Evolutionary conservation across 2,113 vertebrate genomes (phyloP), one percentile per base, ranked within the genome.

Genomic region (Coryphaenoides rupestris): DNA sequence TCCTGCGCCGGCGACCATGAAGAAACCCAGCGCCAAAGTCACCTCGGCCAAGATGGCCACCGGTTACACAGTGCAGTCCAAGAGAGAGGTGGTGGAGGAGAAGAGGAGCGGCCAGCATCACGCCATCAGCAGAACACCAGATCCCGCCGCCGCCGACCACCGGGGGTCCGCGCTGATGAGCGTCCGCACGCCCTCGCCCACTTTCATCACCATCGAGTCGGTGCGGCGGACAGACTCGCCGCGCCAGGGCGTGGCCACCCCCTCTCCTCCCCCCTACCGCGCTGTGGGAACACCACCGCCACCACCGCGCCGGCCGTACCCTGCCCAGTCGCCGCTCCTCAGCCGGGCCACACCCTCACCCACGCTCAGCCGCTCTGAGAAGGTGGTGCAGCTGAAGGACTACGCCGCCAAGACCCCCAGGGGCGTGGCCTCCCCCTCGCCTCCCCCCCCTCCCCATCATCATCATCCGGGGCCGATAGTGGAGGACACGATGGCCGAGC

Each of bases 121-220:
- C 56, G 74, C 3, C 76, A 83, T 14, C 84, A 85, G 28, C 60
- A 78, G 52, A 79, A 33, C n/a, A 4, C 4, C 16, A 5, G 84
- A 87, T 26, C 26, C 19, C 10, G 63, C 56, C 55, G 60, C 58
- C 49, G 64, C 75, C 1, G 88, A 90, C 17, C 80, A 66, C 50
- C 91, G 83, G 68, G 64, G 79, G 22, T 72, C 82, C 58, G 89
- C 91, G 0, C 76, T 89, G 14, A 73, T 92, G 1, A 91, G 89
- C 84, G 92, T 90, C 72, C 85, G 92, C 12, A 89, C 93, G 0
- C 92, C 92, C 0, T 97, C 95, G 0, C 95, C 95, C 17, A 94
- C 93, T 3, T 97, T 91, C 50, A 96, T 97, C 22, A 96, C 90
- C 4, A 95, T 97, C 15, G 95, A 96, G 55, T 95, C 94, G 0